phyloP scores from a whole-genome alignment of 2,113 vertebrate genomes.

The Lathamus discolor region DNA sequence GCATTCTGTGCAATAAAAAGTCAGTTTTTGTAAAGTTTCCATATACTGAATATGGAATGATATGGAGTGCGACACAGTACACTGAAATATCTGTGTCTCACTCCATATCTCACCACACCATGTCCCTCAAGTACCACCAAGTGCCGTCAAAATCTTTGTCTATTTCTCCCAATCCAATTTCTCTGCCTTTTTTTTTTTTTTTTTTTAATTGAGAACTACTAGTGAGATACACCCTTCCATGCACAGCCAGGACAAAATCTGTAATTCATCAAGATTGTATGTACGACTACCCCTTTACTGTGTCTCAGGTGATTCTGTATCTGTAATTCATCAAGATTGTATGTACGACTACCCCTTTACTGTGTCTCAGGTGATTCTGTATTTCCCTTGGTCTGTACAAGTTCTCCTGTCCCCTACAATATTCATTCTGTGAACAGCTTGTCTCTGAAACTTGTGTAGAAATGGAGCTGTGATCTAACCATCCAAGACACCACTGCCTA shows the following conservation, averaged over 20 bases:
- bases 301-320: neutral
- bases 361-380: neutral
- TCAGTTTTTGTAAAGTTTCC: neutral
- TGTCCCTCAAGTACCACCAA: neutral
- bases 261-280: neutral
- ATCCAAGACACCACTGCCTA: neutral
- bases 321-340: neutral
- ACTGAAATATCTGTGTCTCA: neutral
- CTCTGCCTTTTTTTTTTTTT: neutral
- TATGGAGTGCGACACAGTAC: too few species aligned
- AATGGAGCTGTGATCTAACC: neutral
- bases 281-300: neutral
- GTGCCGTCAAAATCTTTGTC: neutral
- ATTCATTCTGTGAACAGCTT: neutral
- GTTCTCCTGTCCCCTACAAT: rapidly evolving
- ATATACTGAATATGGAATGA: too few species aligned
- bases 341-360: neutral
- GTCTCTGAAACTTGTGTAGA: neutral
- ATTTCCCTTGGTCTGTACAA: neutral
- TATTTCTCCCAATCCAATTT: neutral
- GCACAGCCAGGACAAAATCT: neutral
- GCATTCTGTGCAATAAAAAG: neutral
- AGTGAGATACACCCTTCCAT: neutral
- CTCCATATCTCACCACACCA: neutral
- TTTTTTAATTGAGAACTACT: neutral